phyloP scores from a whole-genome alignment of 1,140 invertebrate genomes.

The Drosophila leontia region DNA sequence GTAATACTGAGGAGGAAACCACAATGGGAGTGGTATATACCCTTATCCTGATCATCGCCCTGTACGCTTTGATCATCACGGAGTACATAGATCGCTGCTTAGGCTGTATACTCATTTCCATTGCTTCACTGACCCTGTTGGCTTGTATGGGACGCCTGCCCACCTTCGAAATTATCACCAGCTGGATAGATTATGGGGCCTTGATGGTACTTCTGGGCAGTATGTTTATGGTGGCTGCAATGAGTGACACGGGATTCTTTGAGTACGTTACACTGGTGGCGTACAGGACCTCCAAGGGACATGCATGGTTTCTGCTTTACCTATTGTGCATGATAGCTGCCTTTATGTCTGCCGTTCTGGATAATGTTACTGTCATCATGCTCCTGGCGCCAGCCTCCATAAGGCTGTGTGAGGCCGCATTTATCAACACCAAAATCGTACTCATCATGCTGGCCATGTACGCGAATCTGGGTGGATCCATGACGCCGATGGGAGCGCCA shows the following conservation, averaged over 20 bases:
- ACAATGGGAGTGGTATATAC: constrained; percentile 51
- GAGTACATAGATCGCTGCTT: constrained; percentile 92
- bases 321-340: constrained; percentile 91
- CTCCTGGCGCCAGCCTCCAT: constrained; percentile 95
- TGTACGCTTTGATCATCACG: constrained; percentile 93
- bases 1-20: background rate
- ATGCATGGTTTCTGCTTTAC: constrained; percentile 92
- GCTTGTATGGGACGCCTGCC: constrained; percentile 89
- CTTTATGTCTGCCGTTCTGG: constrained; percentile 91
- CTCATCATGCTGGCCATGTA: constrained; percentile 91
- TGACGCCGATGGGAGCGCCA: constrained; percentile 94
- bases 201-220: constrained; percentile 93
- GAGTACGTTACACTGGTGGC: constrained; percentile 90
- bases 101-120: constrained; percentile 91
- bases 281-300: constrained; percentile 89
- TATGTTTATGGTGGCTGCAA: constrained; percentile 94
- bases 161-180: constrained; percentile 88
- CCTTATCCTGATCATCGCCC: constrained; percentile 88
- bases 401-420: constrained; percentile 94
- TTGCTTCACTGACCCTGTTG: constrained; percentile 89
- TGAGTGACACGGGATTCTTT: constrained; percentile 94
- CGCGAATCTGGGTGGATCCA: constrained; percentile 93
- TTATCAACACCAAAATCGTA: constrained; percentile 91
- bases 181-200: constrained; percentile 94
- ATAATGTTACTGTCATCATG: constrained; percentile 94